Evolutionary conservation across 2,888 invertebrate species (phyloP), one percentile per base, ranked within the genome.

Genomic region (Acleris laterana): DNA sequence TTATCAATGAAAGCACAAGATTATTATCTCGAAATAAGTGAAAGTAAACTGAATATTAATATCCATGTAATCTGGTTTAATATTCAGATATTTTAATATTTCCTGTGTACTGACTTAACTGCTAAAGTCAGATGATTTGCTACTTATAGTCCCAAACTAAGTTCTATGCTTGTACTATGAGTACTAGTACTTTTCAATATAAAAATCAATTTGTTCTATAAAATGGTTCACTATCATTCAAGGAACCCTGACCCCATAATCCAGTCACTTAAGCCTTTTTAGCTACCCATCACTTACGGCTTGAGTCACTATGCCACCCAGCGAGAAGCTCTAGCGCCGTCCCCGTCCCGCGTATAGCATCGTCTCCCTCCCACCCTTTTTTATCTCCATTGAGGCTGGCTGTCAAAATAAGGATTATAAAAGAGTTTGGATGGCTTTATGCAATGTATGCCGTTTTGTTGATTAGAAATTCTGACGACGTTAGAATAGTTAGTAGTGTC

Each of bases 361-460:
- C 25, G 51, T 69, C 69, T 16, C 61, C 28, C 28, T 65, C 61
- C 9, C 6, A n/a, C 57, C 46, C 85, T 88, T 89, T 89, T 89
- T 83, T 83, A 76, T 77, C 80, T 84, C 82, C 88, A 90, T 90
- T 91, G 88, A 90, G 87, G 87, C 87, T 87, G 83, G 88, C 90
- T 92, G 92, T 93, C 92, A 93, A 93, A 93, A 93, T 93, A 92
- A 92, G 89, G 90, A 91, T 92, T 91, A 90, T 90, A 90, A 89
- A 87, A 90, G 85, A 78, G 79, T 85, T 87, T 86, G 91, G 85
- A 89, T 72, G 74, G 79, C 13, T 44, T 87, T 82, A 90, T 90
- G 87, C 85, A 76, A 74, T 64, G 71, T 62, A 63, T 9, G 38
- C 13, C 1, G 49, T 20, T 7, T 49, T 49, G 48, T n/a, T 49